A percentile compares a stretch with the other conserved stretches of the same genome.
phyloP scores from a whole-genome alignment of 1,140 invertebrate genomes.

The Eurosta solidaginis region DNA sequence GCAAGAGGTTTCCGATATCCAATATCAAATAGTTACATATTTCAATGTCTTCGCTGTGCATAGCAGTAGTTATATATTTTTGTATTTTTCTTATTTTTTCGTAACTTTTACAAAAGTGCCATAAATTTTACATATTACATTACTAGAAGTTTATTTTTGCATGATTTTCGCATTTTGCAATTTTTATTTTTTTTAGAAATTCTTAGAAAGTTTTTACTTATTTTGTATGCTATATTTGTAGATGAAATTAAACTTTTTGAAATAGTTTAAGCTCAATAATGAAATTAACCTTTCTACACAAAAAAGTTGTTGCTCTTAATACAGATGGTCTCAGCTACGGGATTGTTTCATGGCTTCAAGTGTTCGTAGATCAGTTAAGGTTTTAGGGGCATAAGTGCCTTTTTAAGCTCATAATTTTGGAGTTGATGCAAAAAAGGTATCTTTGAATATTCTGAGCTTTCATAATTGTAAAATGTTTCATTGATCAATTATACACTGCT shows the following conservation, averaged over 20 bases:
- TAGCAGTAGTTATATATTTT: conserved; percentile 33
- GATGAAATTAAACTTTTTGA: neutral
- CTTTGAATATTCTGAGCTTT: too few species aligned
- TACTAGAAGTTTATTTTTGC: neutral
- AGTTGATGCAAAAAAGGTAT: too few species aligned
- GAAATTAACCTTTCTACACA: neutral
- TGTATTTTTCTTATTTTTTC: neutral
- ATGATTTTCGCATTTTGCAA: neutral
- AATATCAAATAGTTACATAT: neutral
- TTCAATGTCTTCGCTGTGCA: neutral
- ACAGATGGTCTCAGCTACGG: neutral
- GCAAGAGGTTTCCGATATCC: neutral
- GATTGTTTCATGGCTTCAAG: neutral
- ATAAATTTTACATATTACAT: conserved; percentile 54
- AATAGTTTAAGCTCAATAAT: neutral
- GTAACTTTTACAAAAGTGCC: conserved; percentile 54
- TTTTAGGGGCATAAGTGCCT: neutral
- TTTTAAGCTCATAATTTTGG: neutral
- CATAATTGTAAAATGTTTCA: too few species aligned
- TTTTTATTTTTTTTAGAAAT: neutral
- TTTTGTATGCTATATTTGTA: neutral
- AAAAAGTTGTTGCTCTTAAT: neutral
- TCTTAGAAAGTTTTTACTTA: neutral
- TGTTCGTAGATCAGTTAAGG: neutral
- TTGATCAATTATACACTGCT: too few species aligned